Evolutionary conservation across 2,113 vertebrate species (phyloP).

Genomic region (Vulpes lagopus): DNA sequence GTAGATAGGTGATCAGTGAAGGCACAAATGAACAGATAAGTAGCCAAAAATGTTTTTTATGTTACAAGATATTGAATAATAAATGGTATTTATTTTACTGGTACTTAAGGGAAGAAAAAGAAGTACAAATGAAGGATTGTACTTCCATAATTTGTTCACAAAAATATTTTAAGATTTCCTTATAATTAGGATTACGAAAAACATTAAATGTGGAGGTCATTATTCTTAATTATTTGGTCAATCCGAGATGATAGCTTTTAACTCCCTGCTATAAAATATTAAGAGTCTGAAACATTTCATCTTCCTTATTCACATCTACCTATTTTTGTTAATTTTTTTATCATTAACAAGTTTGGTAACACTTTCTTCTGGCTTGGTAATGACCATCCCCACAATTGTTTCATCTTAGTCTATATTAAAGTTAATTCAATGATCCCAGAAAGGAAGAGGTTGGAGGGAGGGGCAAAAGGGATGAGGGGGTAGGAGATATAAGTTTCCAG

Average conservation of each 20-base stretch:
- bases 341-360: background rate
- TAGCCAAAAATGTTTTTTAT: background rate
- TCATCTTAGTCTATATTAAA: background rate
- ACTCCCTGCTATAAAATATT: background rate
- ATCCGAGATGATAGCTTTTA: background rate
- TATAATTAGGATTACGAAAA: background rate
- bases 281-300: background rate
- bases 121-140: background rate
- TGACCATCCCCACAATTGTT: background rate
- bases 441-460: background rate
- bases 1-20: background rate
- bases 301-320: background rate
- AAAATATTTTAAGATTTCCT: background rate
- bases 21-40: background rate
- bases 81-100: background rate
- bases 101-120: constrained; percentile 33
- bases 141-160: background rate
- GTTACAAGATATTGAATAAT: background rate
- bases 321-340: background rate
- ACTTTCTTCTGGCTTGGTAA: background rate
- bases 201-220: background rate
- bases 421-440: background rate
- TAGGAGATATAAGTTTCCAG: background rate
- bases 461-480: background rate
- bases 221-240: background rate